Evolutionary conservation across 2,113 vertebrate species (phyloP), one percentile per base, ranked within the genome.

Genomic region (Procavia capensis): DNA sequence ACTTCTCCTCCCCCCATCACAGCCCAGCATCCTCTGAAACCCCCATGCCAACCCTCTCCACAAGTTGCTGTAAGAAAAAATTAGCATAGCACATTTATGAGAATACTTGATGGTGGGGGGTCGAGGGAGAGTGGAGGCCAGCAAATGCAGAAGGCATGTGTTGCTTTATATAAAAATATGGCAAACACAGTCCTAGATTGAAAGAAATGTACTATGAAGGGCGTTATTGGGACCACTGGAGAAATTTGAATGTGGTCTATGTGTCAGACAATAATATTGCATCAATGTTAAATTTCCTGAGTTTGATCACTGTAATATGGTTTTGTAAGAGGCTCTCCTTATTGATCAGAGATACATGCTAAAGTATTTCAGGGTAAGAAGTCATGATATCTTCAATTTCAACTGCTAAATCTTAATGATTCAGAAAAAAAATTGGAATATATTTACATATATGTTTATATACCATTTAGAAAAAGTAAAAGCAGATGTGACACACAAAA

Each of bases 131-230:
- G n/a, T n/a, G n/a, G n/a, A 54, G 50, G 50, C 50, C 50, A 54
- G 14, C 50, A 54, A 54, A 54, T 16, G 50, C 50, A 16, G 50
- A 54, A 54, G 50, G 50, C 50, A 54, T 16, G 11, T 54, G 50
- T 54, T 54, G 8, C 50, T 13, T 54, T 16, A n/a, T 16, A 16
- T 54, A 54, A 54, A 54, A 54, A 54, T 16, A 54, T 13, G 14
- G 50, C 57, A 93, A 90, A 86, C 70, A 5, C 22, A 80, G 94
- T 94, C 22, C 41, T 86, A 45, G 5, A 83, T 64, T 75, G 43
- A 89, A 93, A 95, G 34, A 92, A 59, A 54, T 57, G 85, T 92
- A 83, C 29, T 91, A 59, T 89, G 76, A 81, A 66, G 57, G 25
- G 14, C 24, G 39, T 96, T 61, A 70, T 47, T 92, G 72, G 17